A percentile compares a stretch with the other conserved stretches of the same genome.
phyloP scores from a whole-genome alignment of 2,797 vertebrate species.

The Poeciliopsis paucimaculata region DNA sequence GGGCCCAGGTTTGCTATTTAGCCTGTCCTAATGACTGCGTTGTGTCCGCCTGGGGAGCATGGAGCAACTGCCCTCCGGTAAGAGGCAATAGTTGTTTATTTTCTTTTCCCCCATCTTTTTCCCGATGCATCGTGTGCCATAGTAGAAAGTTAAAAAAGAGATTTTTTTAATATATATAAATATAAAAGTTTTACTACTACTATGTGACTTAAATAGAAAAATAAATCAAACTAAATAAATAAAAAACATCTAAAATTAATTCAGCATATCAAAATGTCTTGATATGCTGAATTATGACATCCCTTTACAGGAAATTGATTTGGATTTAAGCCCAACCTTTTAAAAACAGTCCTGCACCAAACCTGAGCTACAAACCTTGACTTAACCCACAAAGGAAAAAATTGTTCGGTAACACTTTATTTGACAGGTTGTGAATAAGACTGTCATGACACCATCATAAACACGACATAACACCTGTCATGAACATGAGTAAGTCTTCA shows the following conservation, averaged over 20 bases:
- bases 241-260: too few relatives aligned
- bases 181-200: neutral
- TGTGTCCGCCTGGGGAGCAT: conserved; percentile 88
- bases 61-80: conserved; percentile 92
- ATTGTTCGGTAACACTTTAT: neutral
- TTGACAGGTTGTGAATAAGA: too few relatives aligned
- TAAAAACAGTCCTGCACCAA: neutral
- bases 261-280: neutral
- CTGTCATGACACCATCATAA: too few relatives aligned
- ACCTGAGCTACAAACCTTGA: neutral
- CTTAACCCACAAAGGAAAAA: neutral
- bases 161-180: neutral
- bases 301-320: neutral
- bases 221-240: neutral
- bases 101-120: neutral
- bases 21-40: conserved; percentile 91
- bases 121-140: neutral
- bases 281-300: neutral
- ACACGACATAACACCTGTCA: too few relatives aligned
- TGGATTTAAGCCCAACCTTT: neutral
- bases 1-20: conserved; percentile 85
- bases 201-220: neutral
- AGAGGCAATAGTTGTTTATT: conserved; percentile 26
- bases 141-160: neutral
- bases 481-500: too few relatives aligned